Conservation (phyloP, 1,140 invertebrate species). For the Tachypleus tridentatus region DNA sequence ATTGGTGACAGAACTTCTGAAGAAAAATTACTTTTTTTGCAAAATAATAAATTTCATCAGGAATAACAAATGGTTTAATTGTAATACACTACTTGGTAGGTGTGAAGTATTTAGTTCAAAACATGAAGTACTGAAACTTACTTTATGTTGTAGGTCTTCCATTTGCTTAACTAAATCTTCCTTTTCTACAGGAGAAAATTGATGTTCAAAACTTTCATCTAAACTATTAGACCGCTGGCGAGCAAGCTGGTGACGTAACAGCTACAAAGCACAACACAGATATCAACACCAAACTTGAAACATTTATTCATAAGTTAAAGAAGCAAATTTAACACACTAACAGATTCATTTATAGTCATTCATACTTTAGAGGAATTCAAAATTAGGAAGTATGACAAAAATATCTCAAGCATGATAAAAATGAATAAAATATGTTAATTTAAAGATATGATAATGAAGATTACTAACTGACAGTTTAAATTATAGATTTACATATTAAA, state of each 20-base stretch:
- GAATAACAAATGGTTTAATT: conserved; percentile 6
- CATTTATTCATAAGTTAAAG: no score
- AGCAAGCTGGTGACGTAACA: conserved; percentile 37
- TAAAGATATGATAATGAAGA: no score
- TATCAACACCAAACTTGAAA: no score
- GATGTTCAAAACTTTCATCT: conserved; percentile 33
- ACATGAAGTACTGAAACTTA: conserved; percentile 23
- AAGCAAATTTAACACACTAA: no score
- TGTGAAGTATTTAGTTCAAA: background rate
- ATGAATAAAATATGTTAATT: no score
- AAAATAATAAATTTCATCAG: conserved; percentile 10
- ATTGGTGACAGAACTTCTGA: no score
- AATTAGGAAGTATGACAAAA: no score
- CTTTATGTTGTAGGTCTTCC: conserved; percentile 51
- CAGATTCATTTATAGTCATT: no score
- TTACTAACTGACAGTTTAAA: no score
- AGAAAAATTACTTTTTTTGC: background rate
- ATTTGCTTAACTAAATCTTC: conserved; percentile 55
- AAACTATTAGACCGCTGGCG: conserved; percentile 32
- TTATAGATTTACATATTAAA: no score
- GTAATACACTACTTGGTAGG: background rate
- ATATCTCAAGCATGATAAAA: no score
- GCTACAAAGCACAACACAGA: conserved; percentile 30
- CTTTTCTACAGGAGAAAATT: conserved; percentile 40
- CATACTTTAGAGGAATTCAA: no score